Base-by-base conservation (phyloP, 2,797 vertebrate species). In the Astyanax mexicanus region DNA sequence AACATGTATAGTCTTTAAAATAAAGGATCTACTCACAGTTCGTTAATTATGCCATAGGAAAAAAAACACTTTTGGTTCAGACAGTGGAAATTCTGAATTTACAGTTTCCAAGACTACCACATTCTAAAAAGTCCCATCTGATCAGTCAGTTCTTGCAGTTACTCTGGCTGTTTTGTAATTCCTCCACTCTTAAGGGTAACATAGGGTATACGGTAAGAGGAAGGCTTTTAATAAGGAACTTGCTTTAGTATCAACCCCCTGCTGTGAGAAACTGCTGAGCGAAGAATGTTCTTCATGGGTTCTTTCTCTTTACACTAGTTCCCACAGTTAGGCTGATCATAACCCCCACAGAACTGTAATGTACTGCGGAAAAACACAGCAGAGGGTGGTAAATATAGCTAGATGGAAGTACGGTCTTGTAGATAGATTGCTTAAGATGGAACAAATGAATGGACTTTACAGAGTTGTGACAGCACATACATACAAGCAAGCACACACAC, bases 191-290 rank as follows among this genome's bases (percentile, higher is more conserved):
- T 29, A 44, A 19, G 49, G 58, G 19, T 40, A 51, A 49, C 7
- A 6, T 45, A 27, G 66, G 47, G 7, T 10, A 32, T 32, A 12
- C 15, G 3, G 29, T 61, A 61, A 68, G 57, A 62, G 79, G 62
- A 71, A 68, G 69, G 7, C 21, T 38, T n/a, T n/a, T 57, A 76
- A 77, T 49, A 72, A 64, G 60, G 75, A 77, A 77, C 60, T 77
- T 27, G 29, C 21, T 61, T 71, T 21, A 29, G 29, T 38, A 37
- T 57, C 42, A 6, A 23, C 17, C 57, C 51, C 42, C 19, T 44
- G 62, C 62, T 60, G 25, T 72, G 9, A 47, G 32, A 57, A 45
- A 78, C 52, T 60, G 61, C 54, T 61, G 52, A 72, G 69, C 35
- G 60, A 66, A 58, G 23, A 49, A 40, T 52, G 25, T 42, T 35